These are phyloP conservation scores for Argyresthia albistria DNA, from an alignment of 2,888 invertebrate species.

Conservation along the genomic window DNA sequence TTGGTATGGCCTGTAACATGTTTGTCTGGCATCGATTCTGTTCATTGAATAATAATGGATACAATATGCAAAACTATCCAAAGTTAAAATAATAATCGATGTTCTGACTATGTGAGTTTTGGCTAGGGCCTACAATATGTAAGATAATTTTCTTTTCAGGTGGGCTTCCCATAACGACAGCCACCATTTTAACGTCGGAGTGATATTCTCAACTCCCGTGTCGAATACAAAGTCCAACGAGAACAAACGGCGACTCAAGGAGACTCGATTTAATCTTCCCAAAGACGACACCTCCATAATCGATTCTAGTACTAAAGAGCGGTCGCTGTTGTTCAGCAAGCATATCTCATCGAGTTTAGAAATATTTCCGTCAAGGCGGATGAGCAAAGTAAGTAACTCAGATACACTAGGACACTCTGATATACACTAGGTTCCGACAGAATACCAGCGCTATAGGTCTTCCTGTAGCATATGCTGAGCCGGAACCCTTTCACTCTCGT, in stretches of 20 bases:
- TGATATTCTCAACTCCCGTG: slow-evolving; percentile 88
- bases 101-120: too few relatives aligned
- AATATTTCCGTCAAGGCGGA: slow-evolving; percentile 60
- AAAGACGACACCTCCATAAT: slow-evolving; percentile 44
- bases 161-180: slow-evolving; percentile 75
- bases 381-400: slow-evolving; percentile 48
- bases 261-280: slow-evolving; percentile 76
- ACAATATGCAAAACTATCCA: too few relatives aligned
- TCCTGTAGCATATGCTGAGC: too few relatives aligned
- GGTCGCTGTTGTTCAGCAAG: slow-evolving; percentile 49
- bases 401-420: too few relatives aligned
- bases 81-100: too few relatives aligned
- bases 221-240: slow-evolving; percentile 45
- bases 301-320: slow-evolving; percentile 49
- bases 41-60: too few relatives aligned
- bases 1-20: too few relatives aligned
- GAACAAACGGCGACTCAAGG: slow-evolving; percentile 58
- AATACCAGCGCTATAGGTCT: too few relatives aligned
- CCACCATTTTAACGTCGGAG: slow-evolving; percentile 73
- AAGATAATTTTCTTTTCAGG: slow-evolving; percentile 25
- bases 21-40: too few relatives aligned
- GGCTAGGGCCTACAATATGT: too few relatives aligned
- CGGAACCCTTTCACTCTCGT: too few relatives aligned
- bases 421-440: too few relatives aligned
- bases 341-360: slow-evolving; percentile 65